These are phyloP conservation scores for Bujurquina vittata DNA, from an alignment of 2,113 vertebrate genomes.

Conservation along the genomic window DNA sequence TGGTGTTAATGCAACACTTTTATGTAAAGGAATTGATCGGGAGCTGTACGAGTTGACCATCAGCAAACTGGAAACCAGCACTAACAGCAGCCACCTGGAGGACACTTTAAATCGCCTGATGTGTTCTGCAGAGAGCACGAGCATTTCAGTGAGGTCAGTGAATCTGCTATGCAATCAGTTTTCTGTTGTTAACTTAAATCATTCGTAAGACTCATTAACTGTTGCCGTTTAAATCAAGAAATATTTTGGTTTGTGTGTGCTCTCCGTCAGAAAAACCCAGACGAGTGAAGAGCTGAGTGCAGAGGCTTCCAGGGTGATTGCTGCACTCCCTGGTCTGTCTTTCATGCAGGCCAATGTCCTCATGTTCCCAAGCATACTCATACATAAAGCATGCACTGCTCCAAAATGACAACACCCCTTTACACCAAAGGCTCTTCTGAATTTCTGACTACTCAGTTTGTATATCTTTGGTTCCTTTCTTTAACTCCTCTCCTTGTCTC, in stretches of 20 bases:
- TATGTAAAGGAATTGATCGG: constrained; percentile 87
- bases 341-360: constrained; percentile 93
- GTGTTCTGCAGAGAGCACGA: constrained; percentile 88
- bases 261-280: constrained; percentile 81
- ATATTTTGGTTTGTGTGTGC: neutral
- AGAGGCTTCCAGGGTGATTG: constrained; percentile 85
- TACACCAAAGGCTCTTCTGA: too few relatives aligned
- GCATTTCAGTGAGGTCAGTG: constrained; percentile 86
- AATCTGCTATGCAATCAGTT: neutral
- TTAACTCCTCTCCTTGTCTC: too few relatives aligned
- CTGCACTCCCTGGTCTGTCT: constrained; percentile 87
- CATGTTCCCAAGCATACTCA: constrained; percentile 89
- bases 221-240: neutral
- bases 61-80: constrained; percentile 87
- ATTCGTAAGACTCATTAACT: neutral
- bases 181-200: neutral
- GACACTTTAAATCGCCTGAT: constrained; percentile 89
- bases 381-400: constrained; percentile 44
- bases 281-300: constrained; percentile 86
- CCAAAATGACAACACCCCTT: neutral
- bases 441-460: too few relatives aligned
- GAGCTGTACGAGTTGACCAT: constrained; percentile 93
- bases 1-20: neutral
- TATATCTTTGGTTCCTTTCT: too few relatives aligned
- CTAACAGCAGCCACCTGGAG: constrained; percentile 76